These are phyloP conservation scores for Cydia strobilella DNA, from an alignment of 1,140 invertebrate genomes.

Conservation along the genomic window DNA sequence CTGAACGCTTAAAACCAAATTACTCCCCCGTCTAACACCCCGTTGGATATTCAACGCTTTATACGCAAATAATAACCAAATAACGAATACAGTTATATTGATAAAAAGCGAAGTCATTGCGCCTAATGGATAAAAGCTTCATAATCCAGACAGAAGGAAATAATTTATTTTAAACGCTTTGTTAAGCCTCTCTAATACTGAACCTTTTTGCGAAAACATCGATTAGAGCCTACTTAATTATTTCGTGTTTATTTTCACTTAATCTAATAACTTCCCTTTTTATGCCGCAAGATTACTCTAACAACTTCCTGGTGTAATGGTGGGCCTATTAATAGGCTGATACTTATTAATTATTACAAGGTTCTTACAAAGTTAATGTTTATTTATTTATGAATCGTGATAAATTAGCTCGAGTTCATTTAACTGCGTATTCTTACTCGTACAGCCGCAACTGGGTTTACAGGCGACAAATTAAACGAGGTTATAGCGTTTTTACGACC, in stretches of 20 bases:
- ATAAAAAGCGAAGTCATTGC: slow-evolving; percentile 11
- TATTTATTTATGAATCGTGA: slow-evolving; percentile 22
- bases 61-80: slow-evolving; percentile 17
- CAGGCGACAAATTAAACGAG: slow-evolving; percentile 37
- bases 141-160: slow-evolving; percentile 25
- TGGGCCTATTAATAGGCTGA: background rate
- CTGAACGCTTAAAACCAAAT: slow-evolving; percentile 10
- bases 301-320: slow-evolving; percentile 4
- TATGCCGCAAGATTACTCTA: slow-evolving; percentile 6
- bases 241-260: slow-evolving; percentile 26
- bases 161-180: slow-evolving; percentile 28
- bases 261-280: slow-evolving; percentile 19
- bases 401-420: slow-evolving; percentile 23
- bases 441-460: slow-evolving; percentile 35
- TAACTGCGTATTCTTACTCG: slow-evolving; percentile 33
- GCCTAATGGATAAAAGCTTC: slow-evolving; percentile 25
- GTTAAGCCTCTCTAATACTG: slow-evolving; percentile 8
- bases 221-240: slow-evolving; percentile 7
- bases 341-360: slow-evolving; percentile 20
- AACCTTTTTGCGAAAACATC: slow-evolving; percentile 19
- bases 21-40: background rate
- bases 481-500: slow-evolving; percentile 36
- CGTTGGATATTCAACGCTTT: background rate
- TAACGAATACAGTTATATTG: slow-evolving; percentile 23
- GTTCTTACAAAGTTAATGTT: background rate